Percentiles rank a stretch among this genome's conserved stretches.
These are phyloP conservation scores for Phrynocephalus versicolor DNA, from an alignment of 2,113 vertebrate genomes.

Conservation along the genomic window DNA sequence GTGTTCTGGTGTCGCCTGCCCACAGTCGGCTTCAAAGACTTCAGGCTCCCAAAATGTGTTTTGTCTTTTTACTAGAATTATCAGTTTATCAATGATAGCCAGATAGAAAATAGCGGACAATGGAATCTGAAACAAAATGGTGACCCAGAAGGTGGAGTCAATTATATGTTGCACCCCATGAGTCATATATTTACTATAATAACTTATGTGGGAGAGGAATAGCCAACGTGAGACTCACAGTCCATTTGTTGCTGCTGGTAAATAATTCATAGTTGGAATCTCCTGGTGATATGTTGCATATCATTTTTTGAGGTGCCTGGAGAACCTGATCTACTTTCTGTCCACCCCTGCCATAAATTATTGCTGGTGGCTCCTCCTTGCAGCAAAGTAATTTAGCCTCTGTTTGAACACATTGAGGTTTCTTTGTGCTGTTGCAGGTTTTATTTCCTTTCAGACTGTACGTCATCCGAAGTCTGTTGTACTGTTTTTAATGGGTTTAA, in stretches of 20 bases:
- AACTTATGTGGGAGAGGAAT: no score
- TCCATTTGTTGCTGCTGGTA: background rate
- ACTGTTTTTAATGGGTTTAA: background rate
- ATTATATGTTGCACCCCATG: background rate
- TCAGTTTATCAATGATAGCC: background rate
- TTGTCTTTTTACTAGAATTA: background rate
- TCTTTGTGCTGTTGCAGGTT: background rate
- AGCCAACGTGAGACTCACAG: background rate
- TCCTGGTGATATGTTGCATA: background rate
- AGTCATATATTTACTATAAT: background rate
- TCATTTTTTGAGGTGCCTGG: background rate
- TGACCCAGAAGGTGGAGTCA: background rate
- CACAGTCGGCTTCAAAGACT: background rate
- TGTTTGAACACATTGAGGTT: slow-evolving; percentile 47
- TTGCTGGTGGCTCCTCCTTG: background rate
- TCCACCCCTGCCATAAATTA: background rate
- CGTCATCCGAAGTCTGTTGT: background rate
- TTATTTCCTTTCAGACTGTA: background rate
- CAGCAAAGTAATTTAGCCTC: slow-evolving; percentile 23
- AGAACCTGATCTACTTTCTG: background rate
- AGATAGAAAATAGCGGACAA: background rate
- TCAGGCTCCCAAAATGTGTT: background rate
- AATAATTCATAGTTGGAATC: background rate
- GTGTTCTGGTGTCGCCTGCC: background rate
- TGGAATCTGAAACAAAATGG: background rate